phyloP scores from a whole-genome alignment of 1,140 invertebrate genomes.

The Choristoneura fumiferana region DNA sequence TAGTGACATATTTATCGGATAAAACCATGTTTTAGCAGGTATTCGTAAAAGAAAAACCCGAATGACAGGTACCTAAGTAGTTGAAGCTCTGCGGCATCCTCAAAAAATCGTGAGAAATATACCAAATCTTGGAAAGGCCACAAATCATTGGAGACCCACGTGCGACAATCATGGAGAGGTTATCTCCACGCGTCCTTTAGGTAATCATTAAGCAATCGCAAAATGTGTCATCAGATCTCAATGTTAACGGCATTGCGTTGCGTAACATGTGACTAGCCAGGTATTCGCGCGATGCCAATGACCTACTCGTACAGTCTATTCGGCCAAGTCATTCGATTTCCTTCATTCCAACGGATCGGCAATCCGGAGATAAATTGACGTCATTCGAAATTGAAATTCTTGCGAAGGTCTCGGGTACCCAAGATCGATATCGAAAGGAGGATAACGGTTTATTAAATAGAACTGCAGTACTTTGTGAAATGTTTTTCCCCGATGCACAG shows the following conservation, averaged over 20 bases:
- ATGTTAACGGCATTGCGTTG: constrained; percentile 5
- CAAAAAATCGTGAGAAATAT: too few species aligned
- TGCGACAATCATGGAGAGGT: not conserved
- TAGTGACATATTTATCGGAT: too few species aligned
- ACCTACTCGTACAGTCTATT: constrained; percentile 10
- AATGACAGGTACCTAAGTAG: too few species aligned
- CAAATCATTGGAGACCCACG: too few species aligned
- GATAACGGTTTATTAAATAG: constrained; percentile 2
- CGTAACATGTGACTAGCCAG: not conserved
- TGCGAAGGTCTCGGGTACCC: not conserved
- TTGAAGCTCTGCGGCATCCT: too few species aligned
- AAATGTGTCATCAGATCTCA: constrained; percentile 8
- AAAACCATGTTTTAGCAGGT: too few species aligned
- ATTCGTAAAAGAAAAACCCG: too few species aligned
- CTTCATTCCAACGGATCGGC: constrained; percentile 6
- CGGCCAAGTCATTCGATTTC: not conserved
- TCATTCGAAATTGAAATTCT: not conserved
- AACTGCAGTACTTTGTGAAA: not conserved
- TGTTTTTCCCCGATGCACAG: too few species aligned
- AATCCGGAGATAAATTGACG: constrained; percentile 6
- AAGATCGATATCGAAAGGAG: constrained; percentile 8
- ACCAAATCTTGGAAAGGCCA: too few species aligned
- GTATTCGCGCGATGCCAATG: constrained; percentile 1
- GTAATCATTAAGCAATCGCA: constrained; percentile 4
- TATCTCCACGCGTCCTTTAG: not conserved